A percentile compares a stretch with the other conserved stretches of the same genome.
phyloP scores from a whole-genome alignment of 2,888 invertebrate genomes.

The Drosophila peninsularis region DNA sequence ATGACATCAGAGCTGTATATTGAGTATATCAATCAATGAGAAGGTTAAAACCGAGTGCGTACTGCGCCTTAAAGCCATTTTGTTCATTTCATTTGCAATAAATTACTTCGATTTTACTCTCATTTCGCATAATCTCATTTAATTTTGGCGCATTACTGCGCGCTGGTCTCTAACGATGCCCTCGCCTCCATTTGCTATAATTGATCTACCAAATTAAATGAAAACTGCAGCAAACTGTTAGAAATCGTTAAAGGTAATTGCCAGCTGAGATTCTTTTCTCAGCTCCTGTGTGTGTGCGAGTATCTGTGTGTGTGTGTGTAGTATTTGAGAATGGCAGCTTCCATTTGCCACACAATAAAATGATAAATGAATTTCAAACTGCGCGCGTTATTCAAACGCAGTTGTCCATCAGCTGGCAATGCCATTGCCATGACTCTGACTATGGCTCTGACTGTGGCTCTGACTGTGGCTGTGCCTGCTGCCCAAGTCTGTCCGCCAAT shows the following conservation, averaged over 20 bases:
- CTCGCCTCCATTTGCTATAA: slow-evolving; percentile 43
- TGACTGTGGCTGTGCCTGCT: slow-evolving; percentile 1
- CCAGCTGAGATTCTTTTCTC: slow-evolving; percentile 46
- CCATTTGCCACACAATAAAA: slow-evolving; percentile 71
- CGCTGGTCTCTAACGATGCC: not conserved
- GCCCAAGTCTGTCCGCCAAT: slow-evolving; percentile 31
- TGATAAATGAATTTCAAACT: slow-evolving; percentile 79
- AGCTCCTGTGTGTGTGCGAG: slow-evolving; percentile 7
- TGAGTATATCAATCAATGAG: not conserved
- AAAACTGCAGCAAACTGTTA: slow-evolving; percentile 52
- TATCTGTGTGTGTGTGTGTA: slow-evolving; percentile 19
- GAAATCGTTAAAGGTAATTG: slow-evolving; percentile 56
- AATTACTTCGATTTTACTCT: slow-evolving; percentile 13
- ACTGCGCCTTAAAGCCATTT: not conserved
- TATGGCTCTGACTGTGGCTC: not conserved
- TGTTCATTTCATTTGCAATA: not conserved
- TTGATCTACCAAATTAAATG: slow-evolving; percentile 67
- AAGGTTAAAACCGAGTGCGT: not conserved
- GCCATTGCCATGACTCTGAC: slow-evolving; percentile 24
- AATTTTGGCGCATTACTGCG: slow-evolving; percentile 41
- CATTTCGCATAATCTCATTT: slow-evolving; percentile 30
- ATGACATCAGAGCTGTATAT: no score
- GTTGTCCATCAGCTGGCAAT: slow-evolving; percentile 53
- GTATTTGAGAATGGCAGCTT: slow-evolving; percentile 41
- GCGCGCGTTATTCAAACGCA: slow-evolving; percentile 70